Percentiles rank a stretch among this genome's conserved stretches.
Evolutionary conservation across 2,113 vertebrate genomes (phyloP).

Genomic region (Myiopsitta monachus): DNA sequence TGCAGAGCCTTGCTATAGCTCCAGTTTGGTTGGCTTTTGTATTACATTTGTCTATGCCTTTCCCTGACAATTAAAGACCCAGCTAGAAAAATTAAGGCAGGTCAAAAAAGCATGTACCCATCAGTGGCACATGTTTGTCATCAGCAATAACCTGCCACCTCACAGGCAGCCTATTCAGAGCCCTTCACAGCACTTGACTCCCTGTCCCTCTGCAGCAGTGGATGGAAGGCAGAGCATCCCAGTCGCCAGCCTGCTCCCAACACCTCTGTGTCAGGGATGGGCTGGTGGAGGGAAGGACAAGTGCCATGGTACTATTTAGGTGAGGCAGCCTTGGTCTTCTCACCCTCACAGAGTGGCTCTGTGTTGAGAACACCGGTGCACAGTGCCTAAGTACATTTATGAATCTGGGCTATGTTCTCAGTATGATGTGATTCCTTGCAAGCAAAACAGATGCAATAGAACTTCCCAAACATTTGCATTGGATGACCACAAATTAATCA

Average conservation of each 20-base stretch:
- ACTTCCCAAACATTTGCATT: neutral
- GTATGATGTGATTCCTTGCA: fast-evolving
- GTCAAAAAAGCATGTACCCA: neutral
- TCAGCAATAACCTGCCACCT: neutral
- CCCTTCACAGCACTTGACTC: neutral
- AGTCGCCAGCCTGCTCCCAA: neutral
- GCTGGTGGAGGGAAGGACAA: neutral
- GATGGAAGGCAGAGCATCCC: neutral
- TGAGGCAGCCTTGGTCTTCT: neutral
- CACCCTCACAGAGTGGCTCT: neutral
- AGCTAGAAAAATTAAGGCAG: slow-evolving; percentile 32
- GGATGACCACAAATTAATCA: neutral
- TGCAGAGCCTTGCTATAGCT: slow-evolving; percentile 15
- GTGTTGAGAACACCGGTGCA: neutral
- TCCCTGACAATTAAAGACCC: slow-evolving; percentile 19
- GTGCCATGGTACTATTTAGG: fast-evolving
- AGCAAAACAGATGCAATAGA: fast-evolving
- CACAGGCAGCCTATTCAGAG: neutral
- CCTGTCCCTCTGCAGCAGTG: neutral
- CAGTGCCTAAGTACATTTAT: neutral
- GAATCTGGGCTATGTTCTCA: neutral
- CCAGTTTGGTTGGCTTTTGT: neutral
- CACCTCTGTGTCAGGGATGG: fast-evolving
- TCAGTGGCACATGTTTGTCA: slow-evolving; percentile 1
- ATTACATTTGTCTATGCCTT: slow-evolving; percentile 15